Base-by-base conservation (phyloP, 2,888 invertebrate genomes). In the Phyllotreta striolata region DNA sequence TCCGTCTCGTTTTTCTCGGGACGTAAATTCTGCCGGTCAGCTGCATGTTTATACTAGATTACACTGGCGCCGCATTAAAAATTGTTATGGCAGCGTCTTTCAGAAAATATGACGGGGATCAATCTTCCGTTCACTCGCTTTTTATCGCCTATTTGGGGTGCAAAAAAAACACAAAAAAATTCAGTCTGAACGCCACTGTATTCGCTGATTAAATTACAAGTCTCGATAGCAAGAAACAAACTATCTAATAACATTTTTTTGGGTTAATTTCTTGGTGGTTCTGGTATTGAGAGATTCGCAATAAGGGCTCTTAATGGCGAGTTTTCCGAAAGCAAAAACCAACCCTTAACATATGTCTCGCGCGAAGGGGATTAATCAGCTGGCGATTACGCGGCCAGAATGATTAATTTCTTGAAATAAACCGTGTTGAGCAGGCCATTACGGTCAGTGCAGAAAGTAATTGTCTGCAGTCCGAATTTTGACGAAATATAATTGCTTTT, bases 311-410 rank as follows among this genome's bases (percentile, higher is more conserved):
- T 64, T 56, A 64, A 60, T 60, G 51, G 55, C 64, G 55, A 52
- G 46, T 49, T 60, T 60, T 40, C 14, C 34, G 52, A 13, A 6
- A 52, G 58, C 47, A 58, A 63, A 63, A 63, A 63, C 57, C 64
- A 55, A 51, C 60, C 55, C 60, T 55, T 55, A 62, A 64, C 64
- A 64, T 55, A 60, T 60, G 64, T 64, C 64, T 64, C 59, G 49
- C 44, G 64, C 59, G 64, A 64, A 60, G 56, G 60, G 56, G 60
- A 64, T 64, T 64, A 60, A 55, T 64, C 59, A 64, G 60, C 59
- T 55, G 39, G 59, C 55, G 64, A 64, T 64, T 64, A 59, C 60
- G 64, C 54, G 58, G 63, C 47, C 47, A 38, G 58, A 54, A 54
- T 63, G 63, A 63, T 63, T 58, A 63, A 63, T 63, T 54, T 58